phyloP scores from a whole-genome alignment of 2,797 vertebrate genomes.

The Chiloscyllium punctatum region DNA sequence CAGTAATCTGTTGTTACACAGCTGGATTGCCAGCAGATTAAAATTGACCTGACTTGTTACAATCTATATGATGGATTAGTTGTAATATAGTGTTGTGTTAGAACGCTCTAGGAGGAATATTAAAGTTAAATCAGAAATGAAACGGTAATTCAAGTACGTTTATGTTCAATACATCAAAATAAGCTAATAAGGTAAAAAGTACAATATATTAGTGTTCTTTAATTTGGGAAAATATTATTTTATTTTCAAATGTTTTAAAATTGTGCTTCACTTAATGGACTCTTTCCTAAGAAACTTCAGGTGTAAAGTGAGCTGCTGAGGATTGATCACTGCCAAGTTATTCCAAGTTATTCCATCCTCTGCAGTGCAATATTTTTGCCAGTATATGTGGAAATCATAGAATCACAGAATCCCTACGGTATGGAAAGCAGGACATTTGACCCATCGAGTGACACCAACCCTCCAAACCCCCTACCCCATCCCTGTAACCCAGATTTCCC shows the following conservation, averaged over 20 bases:
- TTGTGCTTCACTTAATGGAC: not conserved
- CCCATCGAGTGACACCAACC: too few relatives aligned
- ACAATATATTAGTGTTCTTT: not conserved
- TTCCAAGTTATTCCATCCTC: not conserved
- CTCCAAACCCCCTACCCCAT: too few relatives aligned
- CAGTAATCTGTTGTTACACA: slow-evolving; percentile 6
- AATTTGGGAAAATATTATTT: not conserved
- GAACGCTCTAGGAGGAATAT: not conserved
- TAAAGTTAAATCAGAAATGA: not conserved
- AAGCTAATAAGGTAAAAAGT: not conserved
- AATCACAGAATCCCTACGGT: too few relatives aligned
- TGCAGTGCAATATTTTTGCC: not conserved
- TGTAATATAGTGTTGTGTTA: not conserved
- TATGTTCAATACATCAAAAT: not conserved
- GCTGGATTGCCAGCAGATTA: not conserved
- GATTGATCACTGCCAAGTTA: not conserved
- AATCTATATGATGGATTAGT: not conserved
- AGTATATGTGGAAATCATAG: not conserved
- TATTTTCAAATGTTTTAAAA: not conserved
- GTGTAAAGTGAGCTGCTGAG: not conserved
- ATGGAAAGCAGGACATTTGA: not conserved
- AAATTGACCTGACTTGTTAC: not conserved
- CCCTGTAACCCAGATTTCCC: too few relatives aligned
- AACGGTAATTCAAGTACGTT: not conserved
- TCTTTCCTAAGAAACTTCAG: not conserved